Evolutionary conservation across 2,797 vertebrate species (phyloP), one percentile per base, ranked within the genome.

Genomic region (Yasuhikotakia modesta): DNA sequence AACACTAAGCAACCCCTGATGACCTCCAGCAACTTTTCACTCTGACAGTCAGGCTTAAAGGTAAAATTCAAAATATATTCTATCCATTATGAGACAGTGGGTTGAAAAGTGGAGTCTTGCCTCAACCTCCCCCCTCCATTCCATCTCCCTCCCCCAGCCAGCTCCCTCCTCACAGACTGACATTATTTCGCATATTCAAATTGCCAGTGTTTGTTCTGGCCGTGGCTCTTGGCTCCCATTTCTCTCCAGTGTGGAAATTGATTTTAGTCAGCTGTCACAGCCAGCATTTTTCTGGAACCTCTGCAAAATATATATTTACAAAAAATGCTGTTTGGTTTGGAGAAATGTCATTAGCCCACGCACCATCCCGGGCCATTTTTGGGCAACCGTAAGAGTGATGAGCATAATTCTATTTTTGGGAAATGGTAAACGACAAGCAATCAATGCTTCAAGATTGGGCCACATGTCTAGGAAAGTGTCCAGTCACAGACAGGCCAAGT

Each of bases 261-360:
- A 87, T 88, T 89, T 86, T 80, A 85, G 87, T 89, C 84, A 88
- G 85, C 82, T 87, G 86, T 87, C 88, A 88, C 85, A 87, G 83
- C 81, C 76, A 75, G 78, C 71, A 83, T 80, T 79, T 84, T 86
- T 86, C 85, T 88, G 82, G 82, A 85, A 89, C 82, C 83, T 84
- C 73, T 85, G 83, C 79, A 70, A 77, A 83, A 84, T 81, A 78
- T 86, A 85, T 82, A 86, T 84, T 80, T 84, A 81, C 35, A 81
- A 77, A 85, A 73, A 81, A 78, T 57, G 67, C 66, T 76, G 83
- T 83, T 83, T 83, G 50, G 84, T 86, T 85, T 74, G 78, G 79
- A 80, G 68, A 83, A 83, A 86, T 87, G 82, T 86, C 79, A 88
- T 88, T 86, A 85, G 81, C 81, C 81, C 81, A 81, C 67, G 76